Evolutionary conservation across 2,888 invertebrate genomes (phyloP).

Genomic region (Venustoraphidia nigricollis): DNA sequence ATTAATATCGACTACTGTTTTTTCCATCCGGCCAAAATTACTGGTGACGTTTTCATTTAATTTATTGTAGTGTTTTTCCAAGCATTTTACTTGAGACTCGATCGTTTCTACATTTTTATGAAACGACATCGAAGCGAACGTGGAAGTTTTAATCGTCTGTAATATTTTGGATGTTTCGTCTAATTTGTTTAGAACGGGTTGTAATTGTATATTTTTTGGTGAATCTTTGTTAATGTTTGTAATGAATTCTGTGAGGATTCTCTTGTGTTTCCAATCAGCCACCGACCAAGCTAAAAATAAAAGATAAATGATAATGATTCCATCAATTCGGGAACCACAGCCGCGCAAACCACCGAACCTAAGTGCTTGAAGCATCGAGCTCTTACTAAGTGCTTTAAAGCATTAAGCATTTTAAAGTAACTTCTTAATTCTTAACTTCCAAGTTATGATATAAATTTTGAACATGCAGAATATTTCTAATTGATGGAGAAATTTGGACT

Average conservation of each 20-base stretch:
- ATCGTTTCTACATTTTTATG: background rate
- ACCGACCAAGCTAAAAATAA: conserved; percentile 1
- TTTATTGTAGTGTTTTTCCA: background rate
- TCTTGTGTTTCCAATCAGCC: conserved; percentile 1
- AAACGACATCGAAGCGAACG: background rate
- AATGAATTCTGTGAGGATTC: background rate
- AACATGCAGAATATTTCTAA: too few species aligned
- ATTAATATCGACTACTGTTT: background rate
- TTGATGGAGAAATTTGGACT: too few species aligned
- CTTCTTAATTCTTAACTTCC: too few species aligned
- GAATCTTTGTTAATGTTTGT: background rate
- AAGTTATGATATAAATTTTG: too few species aligned
- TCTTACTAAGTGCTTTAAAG: too few species aligned
- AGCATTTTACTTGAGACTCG: background rate
- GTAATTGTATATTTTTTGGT: background rate
- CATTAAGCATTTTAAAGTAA: too few species aligned
- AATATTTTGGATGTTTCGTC: background rate
- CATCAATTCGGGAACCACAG: background rate
- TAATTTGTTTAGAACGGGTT: background rate
- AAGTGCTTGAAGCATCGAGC: too few species aligned
- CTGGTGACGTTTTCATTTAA: background rate
- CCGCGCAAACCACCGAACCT: too few species aligned
- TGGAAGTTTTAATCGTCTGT: background rate
- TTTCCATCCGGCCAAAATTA: background rate
- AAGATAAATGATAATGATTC: background rate